Base-by-base conservation (phyloP, 2,797 vertebrate species). In the Platalea minor region DNA sequence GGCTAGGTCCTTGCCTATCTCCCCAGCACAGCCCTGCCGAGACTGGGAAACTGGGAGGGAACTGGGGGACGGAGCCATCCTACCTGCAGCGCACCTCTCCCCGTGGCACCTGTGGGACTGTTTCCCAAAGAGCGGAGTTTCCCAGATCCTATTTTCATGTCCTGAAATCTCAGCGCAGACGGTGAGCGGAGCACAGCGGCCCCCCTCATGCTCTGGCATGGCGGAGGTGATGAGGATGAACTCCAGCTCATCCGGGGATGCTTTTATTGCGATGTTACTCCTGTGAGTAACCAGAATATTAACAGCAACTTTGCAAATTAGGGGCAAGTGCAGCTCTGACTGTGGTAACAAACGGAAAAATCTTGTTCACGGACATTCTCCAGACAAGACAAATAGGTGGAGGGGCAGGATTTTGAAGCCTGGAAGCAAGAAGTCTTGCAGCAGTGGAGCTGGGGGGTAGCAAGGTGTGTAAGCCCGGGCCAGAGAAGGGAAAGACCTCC, bases 201-300 rank as follows among this genome's bases (percentile, higher is more conserved):
- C 8, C 21, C 12, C 17, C 5, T 45, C 8, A 0, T 2, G 28
- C 64, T 63, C n/a, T 13, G 24, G 25, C 41, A 39, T 2, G 3
- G 33, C 0, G 0, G 39, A 48, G 78, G 33, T 20, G 75, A 54
- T 1, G 43, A 39, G 35, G 51, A 63, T 12, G 24, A 85, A 5
- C 56, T 70, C 78, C 53, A 15, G 72, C 31, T 82, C 7, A 1
- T 21, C 39, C 7, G 3, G 68, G 29, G 73, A 37, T 91, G 56
- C 56, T 83, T 48, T 61, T 33, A 10, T 15, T 69, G 33, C 2
- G 6, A 2, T 25, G 25, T 20, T 57, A 10, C 28, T 53, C 70
- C 69, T 84, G 67, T 0, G 10, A 75, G 54, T 46, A 33, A 0
- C 5, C 26, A n/a, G 28, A 69, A 53, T 53, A 60, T 48, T 6